phyloP scores from a whole-genome alignment of 92 coral and sea anemone species.

The Paramuricea clavata region DNA sequence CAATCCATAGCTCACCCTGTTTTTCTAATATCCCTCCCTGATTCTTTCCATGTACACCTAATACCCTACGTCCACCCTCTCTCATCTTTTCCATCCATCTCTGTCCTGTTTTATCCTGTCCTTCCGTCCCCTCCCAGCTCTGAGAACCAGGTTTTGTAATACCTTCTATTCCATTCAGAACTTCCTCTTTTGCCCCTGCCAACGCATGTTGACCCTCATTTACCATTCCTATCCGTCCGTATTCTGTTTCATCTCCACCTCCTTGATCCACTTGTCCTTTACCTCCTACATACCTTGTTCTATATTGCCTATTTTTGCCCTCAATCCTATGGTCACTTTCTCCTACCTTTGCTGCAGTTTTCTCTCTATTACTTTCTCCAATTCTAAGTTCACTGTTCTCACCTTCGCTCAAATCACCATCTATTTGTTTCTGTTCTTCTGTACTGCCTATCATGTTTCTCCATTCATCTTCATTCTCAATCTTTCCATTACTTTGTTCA shows the following conservation, averaged over 20 bases:
- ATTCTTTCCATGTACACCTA: neutral
- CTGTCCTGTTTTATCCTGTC: neutral
- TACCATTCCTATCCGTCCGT: neutral
- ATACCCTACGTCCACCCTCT: neutral
- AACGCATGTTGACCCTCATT: neutral
- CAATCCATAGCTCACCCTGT: too few relatives aligned
- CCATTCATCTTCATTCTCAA: too few relatives aligned
- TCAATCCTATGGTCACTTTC: neutral
- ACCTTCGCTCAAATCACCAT: too few relatives aligned
- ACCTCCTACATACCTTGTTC: too few relatives aligned
- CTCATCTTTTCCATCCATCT: neutral
- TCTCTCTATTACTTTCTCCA: too few relatives aligned
- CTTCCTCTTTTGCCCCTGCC: neutral
- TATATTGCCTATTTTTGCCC: neutral
- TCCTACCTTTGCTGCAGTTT: neutral
- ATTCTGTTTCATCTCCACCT: neutral
- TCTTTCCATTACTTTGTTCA: neutral
- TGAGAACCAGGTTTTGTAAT: too few relatives aligned
- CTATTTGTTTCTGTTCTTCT: too few relatives aligned
- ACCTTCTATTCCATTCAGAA: neutral
- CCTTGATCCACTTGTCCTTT: neutral
- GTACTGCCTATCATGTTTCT: too few relatives aligned
- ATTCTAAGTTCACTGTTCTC: too few relatives aligned
- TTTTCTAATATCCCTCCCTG: too few relatives aligned
- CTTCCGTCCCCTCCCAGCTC: neutral